These are phyloP conservation scores for Sisyra nigra DNA, from an alignment of 2,888 invertebrate genomes.

Conservation along the genomic window DNA sequence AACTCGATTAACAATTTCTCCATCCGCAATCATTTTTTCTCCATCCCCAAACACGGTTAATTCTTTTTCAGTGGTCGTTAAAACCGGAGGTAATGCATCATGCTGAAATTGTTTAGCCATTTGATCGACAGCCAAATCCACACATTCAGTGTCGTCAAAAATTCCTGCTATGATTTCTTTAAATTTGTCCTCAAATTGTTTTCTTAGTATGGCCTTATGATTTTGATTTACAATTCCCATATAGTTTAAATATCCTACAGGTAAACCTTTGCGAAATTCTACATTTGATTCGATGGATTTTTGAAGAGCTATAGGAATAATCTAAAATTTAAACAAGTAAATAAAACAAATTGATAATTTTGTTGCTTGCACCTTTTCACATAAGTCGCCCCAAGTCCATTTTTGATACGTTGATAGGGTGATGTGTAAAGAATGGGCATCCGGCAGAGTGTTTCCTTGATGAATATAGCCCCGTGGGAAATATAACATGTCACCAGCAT, in stretches of 20 bases:
- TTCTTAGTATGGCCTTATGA: constrained; percentile 19
- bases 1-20: constrained; percentile 42
- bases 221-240: constrained; percentile 48
- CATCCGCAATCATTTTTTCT: constrained; percentile 44
- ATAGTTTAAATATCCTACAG: constrained; percentile 57
- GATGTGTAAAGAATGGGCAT: constrained; percentile 81
- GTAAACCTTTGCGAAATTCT: constrained; percentile 57
- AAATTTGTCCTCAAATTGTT: constrained; percentile 34
- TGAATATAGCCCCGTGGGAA: constrained; percentile 83
- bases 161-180: background rate
- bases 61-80: constrained; percentile 45
- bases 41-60: constrained; percentile 59
- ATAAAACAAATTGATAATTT: background rate
- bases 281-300: constrained; percentile 52
- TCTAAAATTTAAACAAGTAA: constrained; percentile 19
- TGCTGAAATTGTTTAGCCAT: constrained; percentile 72
- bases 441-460: constrained; percentile 63
- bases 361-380: constrained; percentile 72
- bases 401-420: constrained; percentile 87
- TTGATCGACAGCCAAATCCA: constrained; percentile 74
- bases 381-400: constrained; percentile 77
- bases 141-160: constrained; percentile 35
- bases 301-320: constrained; percentile 59
- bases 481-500: constrained; percentile 83
- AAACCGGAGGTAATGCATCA: constrained; percentile 73